phyloP scores from a whole-genome alignment of 2,113 vertebrate species.

The Serinus canaria region DNA sequence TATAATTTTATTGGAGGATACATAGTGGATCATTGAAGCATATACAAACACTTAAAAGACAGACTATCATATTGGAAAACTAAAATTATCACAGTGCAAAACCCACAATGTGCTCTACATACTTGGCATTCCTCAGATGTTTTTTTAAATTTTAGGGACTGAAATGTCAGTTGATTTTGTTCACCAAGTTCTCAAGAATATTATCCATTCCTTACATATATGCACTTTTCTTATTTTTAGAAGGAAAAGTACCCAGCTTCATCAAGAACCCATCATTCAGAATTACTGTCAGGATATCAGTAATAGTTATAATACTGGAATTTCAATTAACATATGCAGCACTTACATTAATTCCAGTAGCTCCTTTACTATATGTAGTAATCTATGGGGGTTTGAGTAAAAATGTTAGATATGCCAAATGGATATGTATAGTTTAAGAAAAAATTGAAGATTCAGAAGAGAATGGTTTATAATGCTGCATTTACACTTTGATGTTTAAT shows the following conservation, averaged over 20 bases:
- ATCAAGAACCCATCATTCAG: not conserved
- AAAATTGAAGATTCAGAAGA: not conserved
- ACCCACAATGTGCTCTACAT: not conserved
- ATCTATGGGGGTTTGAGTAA: not conserved
- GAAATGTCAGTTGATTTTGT: not conserved
- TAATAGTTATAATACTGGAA: not conserved
- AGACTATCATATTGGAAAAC: not conserved
- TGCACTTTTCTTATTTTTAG: accelerated
- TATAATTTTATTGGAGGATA: not conserved
- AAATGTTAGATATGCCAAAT: not conserved
- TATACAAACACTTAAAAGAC: not conserved
- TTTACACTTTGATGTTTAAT: not conserved
- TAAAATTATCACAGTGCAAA: not conserved
- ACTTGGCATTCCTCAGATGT: not conserved
- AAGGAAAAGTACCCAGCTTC: not conserved
- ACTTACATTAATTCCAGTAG: not conserved
- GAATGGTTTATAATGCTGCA: not conserved
- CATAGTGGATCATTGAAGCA: not conserved
- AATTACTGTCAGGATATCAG: not conserved
- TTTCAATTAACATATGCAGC: not conserved
- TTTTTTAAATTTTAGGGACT: not conserved
- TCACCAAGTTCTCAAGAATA: not conserved
- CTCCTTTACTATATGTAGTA: not conserved
- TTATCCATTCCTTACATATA: not conserved
- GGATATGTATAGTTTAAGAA: not conserved